Conservation (phyloP, 2,797 vertebrate species). For the Okamejei kenojei region DNA sequence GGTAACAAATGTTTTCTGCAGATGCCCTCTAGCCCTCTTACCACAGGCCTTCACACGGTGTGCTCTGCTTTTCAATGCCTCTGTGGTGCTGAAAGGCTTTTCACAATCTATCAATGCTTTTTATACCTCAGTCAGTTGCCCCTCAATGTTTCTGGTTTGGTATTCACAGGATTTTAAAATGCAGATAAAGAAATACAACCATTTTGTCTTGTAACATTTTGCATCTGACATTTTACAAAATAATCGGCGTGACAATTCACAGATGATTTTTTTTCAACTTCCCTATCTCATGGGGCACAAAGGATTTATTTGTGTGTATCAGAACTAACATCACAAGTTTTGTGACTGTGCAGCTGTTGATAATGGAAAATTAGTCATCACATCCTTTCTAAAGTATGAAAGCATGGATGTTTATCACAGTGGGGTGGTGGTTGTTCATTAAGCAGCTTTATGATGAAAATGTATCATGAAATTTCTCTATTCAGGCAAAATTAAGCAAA, state of each 20-base stretch:
- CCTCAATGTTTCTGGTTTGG: no score
- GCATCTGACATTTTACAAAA: background rate
- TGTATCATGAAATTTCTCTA: background rate
- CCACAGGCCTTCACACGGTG: no score
- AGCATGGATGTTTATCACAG: constrained; percentile 59
- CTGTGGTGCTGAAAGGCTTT: no score
- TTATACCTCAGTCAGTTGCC: no score
- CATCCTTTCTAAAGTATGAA: constrained; percentile 70
- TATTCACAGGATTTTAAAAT: background rate
- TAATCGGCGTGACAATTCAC: background rate
- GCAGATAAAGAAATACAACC: background rate
- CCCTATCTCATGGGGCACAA: background rate
- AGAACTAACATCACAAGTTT: background rate
- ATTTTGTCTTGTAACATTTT: background rate
- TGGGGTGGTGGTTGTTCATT: constrained; percentile 52
- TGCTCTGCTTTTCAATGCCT: no score
- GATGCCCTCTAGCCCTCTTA: no score
- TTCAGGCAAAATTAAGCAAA: constrained; percentile 1
- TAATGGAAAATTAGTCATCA: constrained; percentile 83
- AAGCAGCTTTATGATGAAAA: constrained; percentile 3
- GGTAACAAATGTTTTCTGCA: no score
- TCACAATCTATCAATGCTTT: no score
- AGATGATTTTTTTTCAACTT: background rate
- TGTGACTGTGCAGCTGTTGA: constrained; percentile 43
- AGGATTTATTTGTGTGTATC: background rate